A percentile compares a stretch with the other conserved stretches of the same genome.
Evolutionary conservation across 2,113 vertebrate species (phyloP).

Genomic region (Mola mola): DNA sequence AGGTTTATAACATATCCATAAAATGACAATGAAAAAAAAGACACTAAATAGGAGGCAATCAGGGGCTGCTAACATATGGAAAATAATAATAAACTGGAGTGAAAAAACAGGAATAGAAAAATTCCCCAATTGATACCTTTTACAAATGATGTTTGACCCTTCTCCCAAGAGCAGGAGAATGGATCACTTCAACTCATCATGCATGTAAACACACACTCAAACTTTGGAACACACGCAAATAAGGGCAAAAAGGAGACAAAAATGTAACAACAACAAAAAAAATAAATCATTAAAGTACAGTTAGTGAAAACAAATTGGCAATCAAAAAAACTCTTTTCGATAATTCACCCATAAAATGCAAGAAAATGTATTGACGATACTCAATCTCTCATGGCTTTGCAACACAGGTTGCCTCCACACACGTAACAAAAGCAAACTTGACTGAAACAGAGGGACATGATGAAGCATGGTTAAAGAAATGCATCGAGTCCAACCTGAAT

Average conservation of each 20-base stretch:
- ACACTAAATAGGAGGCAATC: constrained; percentile 8
- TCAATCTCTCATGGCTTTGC: constrained; percentile 68
- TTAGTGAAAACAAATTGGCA: constrained; percentile 1
- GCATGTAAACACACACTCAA: constrained; percentile 47
- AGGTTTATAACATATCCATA: constrained; percentile 9
- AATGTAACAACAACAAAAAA: constrained; percentile 36
- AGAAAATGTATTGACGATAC: constrained; percentile 5
- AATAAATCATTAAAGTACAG: constrained; percentile 39
- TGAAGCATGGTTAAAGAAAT: constrained; percentile 50
- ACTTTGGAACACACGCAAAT: constrained; percentile 30
- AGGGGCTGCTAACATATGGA: background rate
- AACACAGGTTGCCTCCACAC: constrained; percentile 31
- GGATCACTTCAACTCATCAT: constrained; percentile 20
- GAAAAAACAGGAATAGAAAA: constrained; percentile 5
- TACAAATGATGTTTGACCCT: constrained; percentile 10
- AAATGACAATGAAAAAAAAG: constrained; percentile 6
- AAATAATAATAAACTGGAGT: too few relatives aligned
- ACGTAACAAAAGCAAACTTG: constrained; percentile 34
- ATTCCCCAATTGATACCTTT: constrained; percentile 2
- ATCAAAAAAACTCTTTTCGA: background rate
- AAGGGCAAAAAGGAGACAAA: background rate
- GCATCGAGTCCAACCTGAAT: constrained; percentile 63
- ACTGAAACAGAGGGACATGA: constrained; percentile 16
- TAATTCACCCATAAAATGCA: background rate
- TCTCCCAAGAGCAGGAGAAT: constrained; percentile 7